phyloP scores from a whole-genome alignment of 2,797 vertebrate species.

The Emys orbicularis region DNA sequence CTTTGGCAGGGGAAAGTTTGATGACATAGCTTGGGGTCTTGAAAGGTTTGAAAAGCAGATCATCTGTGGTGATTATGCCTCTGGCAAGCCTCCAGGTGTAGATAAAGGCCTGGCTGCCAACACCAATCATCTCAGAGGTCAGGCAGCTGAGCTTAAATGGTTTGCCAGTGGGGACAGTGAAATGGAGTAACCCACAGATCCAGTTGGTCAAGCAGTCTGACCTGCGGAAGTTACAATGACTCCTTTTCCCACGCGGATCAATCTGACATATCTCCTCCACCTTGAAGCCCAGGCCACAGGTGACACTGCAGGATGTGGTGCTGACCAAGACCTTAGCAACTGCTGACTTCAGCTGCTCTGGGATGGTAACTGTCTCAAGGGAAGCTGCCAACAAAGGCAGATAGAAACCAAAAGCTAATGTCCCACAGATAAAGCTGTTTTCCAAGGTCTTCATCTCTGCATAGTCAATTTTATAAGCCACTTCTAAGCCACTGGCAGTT shows the following conservation, averaged over 20 bases:
- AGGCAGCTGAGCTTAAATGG: constrained; percentile 85
- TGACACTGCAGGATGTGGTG: constrained; percentile 86
- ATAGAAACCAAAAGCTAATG: background rate
- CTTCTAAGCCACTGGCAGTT: accelerated
- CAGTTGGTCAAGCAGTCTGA: constrained; percentile 81
- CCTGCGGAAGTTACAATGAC: constrained; percentile 71
- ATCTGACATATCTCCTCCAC: constrained; percentile 84
- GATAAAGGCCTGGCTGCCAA: constrained; percentile 75
- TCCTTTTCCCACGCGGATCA: constrained; percentile 35
- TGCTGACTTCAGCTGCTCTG: constrained; percentile 55
- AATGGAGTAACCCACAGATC: constrained; percentile 88
- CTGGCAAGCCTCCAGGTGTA: constrained; percentile 85
- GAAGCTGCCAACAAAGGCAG: background rate
- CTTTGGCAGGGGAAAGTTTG: constrained; percentile 69
- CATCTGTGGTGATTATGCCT: constrained; percentile 87
- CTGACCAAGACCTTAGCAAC: constrained; percentile 62
- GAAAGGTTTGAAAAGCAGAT: constrained; percentile 82
- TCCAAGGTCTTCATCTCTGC: constrained; percentile 5
- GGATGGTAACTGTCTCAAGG: constrained; percentile 24
- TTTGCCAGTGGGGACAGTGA: constrained; percentile 75
- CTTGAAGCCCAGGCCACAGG: constrained; percentile 88
- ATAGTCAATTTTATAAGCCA: background rate
- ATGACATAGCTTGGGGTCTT: constrained; percentile 5
- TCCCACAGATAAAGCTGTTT: background rate
- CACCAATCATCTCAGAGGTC: constrained; percentile 57